Conservation (phyloP, 2,888 invertebrate genomes). For the Acanthococcus lagerstroemiae region DNA sequence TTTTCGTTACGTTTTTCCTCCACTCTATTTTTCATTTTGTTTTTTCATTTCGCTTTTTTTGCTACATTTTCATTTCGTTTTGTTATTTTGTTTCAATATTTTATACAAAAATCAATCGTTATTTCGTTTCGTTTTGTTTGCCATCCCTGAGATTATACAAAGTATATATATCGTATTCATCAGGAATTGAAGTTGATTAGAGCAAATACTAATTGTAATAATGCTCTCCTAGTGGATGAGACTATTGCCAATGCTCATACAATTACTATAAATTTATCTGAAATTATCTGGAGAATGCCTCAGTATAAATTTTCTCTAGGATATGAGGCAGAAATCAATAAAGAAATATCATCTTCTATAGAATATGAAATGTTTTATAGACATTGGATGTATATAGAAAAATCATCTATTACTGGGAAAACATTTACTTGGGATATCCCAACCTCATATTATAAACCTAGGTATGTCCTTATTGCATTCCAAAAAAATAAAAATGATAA, state of each 20-base stretch:
- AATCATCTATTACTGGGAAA: not conserved
- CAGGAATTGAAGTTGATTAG: conserved; percentile 10
- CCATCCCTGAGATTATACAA: not conserved
- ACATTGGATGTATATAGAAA: conserved; percentile 6
- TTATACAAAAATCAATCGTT: not conserved
- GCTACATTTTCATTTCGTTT: no score
- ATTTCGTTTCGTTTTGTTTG: not conserved
- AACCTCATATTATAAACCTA: conserved; percentile 8
- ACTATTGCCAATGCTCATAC: conserved; percentile 1
- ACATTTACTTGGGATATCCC: conserved; percentile 11
- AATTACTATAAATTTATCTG: conserved; percentile 1
- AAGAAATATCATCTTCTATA: conserved; percentile 7
- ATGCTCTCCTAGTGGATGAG: not conserved
- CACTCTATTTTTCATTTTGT: no score
- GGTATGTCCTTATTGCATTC: conserved; percentile 6
- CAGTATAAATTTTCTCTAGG: conserved; percentile 12
- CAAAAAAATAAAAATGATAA: conserved; percentile 14
- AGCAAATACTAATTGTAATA: conserved; percentile 9
- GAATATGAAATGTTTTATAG: conserved; percentile 8
- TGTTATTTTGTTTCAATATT: not conserved
- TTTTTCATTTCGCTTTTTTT: no score
- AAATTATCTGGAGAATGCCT: conserved; percentile 12
- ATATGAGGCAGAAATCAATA: conserved; percentile 9
- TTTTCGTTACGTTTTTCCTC: no score
- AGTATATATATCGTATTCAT: conserved; percentile 8